These are phyloP conservation scores for Antheraea assamensis DNA, from an alignment of 2,888 invertebrate genomes.

Conservation along the genomic window DNA sequence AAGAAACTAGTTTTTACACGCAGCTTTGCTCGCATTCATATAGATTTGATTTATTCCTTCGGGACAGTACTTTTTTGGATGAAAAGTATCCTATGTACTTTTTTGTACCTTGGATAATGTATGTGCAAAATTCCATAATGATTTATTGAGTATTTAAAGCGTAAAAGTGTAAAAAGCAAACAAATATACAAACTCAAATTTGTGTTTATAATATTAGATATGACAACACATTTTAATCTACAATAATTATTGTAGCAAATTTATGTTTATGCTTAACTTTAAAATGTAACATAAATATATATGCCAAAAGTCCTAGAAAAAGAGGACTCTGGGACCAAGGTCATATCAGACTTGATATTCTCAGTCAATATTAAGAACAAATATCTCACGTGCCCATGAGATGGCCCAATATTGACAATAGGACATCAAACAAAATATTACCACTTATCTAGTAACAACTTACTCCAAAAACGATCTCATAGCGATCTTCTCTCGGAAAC, in stretches of 20 bases:
- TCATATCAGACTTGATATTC: constrained; percentile 71
- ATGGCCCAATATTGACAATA: constrained; percentile 74
- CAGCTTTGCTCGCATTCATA: no score
- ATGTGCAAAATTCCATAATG: no score
- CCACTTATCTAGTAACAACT: constrained; percentile 78
- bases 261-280: neutral
- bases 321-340: constrained; percentile 58
- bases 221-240: no score
- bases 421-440: constrained; percentile 77
- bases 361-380: constrained; percentile 74
- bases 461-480: constrained; percentile 67
- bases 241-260: neutral
- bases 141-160: no score
- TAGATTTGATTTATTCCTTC: no score
- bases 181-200: no score
- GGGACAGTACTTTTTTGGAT: no score
- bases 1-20: no score
- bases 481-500: constrained; percentile 57
- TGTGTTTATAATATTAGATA: no score
- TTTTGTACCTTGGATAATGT: no score
- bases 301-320: constrained; percentile 35
- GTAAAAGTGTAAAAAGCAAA: no score
- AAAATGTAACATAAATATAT: neutral
- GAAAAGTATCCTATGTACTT: no score
- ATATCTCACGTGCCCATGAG: constrained; percentile 76